phyloP scores from a whole-genome alignment of 92 coral and sea anemone genomes.

The Parazoanthus darwini region DNA sequence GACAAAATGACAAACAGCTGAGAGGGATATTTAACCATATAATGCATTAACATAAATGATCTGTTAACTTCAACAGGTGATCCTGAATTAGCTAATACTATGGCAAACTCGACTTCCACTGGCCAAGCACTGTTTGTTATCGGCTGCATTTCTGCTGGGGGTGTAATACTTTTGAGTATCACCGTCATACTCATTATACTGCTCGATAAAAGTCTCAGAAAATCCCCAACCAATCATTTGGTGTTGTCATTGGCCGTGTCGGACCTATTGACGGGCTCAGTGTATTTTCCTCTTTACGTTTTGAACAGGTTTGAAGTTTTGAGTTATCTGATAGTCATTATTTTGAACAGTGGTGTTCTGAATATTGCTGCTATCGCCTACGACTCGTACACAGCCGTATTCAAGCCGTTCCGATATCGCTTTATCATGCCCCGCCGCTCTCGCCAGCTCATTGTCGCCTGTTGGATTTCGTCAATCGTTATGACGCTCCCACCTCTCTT shows the following conservation, averaged over 20 bases:
- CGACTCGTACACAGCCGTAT: neutral
- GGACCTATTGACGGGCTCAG: slow-evolving; percentile 11
- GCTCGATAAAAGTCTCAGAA: neutral
- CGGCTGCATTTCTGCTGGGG: neutral
- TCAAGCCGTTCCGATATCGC: neutral
- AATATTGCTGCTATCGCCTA: slow-evolving; percentile 3
- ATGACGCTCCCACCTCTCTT: neutral
- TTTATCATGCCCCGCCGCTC: slow-evolving; percentile 2
- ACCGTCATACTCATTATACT: neutral
- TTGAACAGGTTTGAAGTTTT: neutral
- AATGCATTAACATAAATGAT: neutral
- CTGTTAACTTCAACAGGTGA: neutral
- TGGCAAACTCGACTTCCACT: neutral
- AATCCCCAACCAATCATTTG: neutral
- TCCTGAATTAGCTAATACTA: neutral
- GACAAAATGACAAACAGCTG: too few species aligned
- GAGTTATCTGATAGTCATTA: neutral
- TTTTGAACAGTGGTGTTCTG: neutral
- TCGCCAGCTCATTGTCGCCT: neutral
- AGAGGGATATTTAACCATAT: too few species aligned
- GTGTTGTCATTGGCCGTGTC: slow-evolving; percentile 18
- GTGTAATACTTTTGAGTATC: neutral
- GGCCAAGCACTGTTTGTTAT: neutral
- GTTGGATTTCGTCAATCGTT: neutral
- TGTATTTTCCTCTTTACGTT: slow-evolving; percentile 10